Evolutionary conservation across 2,888 invertebrate species (phyloP).

Genomic region (Embidobia sp.): DNA sequence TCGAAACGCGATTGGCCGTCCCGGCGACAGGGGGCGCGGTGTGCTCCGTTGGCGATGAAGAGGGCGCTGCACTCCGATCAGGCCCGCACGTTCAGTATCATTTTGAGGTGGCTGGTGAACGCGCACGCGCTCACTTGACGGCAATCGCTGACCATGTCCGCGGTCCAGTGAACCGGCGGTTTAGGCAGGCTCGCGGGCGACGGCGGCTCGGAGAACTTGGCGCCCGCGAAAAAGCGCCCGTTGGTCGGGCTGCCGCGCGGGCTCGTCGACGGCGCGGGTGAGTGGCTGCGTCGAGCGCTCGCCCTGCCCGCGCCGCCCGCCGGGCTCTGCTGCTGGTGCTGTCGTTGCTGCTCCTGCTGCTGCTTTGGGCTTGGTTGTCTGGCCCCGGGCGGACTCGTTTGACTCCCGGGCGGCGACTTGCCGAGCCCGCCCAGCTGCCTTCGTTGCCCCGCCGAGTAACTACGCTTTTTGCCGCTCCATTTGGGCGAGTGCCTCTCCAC

Average conservation of each 20-base stretch:
- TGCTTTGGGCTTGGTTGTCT: too few species aligned
- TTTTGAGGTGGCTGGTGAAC: conserved; percentile 76
- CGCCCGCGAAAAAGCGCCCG: conserved; percentile 84
- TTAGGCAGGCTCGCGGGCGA: conserved; percentile 90
- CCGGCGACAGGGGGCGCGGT: too few species aligned
- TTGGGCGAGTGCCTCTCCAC: conserved; percentile 78
- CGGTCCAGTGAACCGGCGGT: conserved; percentile 91
- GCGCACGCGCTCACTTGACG: conserved; percentile 25
- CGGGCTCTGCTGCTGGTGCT: conserved; percentile 70
- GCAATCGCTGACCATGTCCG: conserved; percentile 33
- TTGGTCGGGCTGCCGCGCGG: conserved; percentile 78
- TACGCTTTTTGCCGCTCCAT: conserved; percentile 70
- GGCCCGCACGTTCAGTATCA: conserved; percentile 79
- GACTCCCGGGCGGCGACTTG: conserved; percentile 67
- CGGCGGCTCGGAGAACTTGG: conserved; percentile 92
- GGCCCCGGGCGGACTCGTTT: too few species aligned
- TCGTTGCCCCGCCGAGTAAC: conserved; percentile 1
- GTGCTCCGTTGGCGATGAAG: conserved; percentile 1
- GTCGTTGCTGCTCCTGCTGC: conserved; percentile 65
- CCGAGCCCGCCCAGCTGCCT: conserved; percentile 49
- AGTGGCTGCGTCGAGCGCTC: conserved; percentile 64
- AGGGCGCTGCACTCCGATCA: conserved; percentile 73
- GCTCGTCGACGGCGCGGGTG: conserved; percentile 66
- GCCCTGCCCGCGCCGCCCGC: conserved; percentile 39
- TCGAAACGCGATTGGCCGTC: conserved; percentile 70